A percentile compares a stretch with the other conserved stretches of the same genome.
These are phyloP conservation scores for Cossypha niveicapilla DNA, from an alignment of 2,797 vertebrate genomes.

Conservation along the genomic window DNA sequence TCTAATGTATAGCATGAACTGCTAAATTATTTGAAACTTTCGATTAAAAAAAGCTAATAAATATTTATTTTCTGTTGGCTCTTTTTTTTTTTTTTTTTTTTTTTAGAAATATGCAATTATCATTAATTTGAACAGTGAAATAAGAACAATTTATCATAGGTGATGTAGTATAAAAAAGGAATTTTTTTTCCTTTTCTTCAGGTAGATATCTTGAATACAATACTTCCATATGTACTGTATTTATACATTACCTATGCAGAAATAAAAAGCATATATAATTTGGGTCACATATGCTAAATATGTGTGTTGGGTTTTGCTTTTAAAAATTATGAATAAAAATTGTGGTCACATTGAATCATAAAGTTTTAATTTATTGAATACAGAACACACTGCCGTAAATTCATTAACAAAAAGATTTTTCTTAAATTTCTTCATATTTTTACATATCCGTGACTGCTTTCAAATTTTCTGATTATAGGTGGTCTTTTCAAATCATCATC, in stretches of 20 bases:
- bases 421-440: neutral
- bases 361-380: neutral
- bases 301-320: neutral
- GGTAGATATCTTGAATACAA: neutral
- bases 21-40: neutral
- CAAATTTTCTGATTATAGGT: neutral
- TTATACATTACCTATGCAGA: neutral
- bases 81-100: neutral
- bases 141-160: neutral
- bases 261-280: neutral
- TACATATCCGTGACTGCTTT: neutral
- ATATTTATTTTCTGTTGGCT: neutral
- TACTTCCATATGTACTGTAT: neutral
- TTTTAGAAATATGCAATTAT: neutral
- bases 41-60: neutral
- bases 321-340: neutral
- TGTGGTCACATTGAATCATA: neutral
- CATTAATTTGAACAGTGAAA: neutral
- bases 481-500: neutral
- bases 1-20: neutral
- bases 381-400: neutral
- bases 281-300: neutral
- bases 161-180: neutral
- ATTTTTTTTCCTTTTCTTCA: neutral
- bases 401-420: neutral